Evolutionary conservation across 2,888 invertebrate species (phyloP).

Genomic region (Thymelicus sylvestris): DNA sequence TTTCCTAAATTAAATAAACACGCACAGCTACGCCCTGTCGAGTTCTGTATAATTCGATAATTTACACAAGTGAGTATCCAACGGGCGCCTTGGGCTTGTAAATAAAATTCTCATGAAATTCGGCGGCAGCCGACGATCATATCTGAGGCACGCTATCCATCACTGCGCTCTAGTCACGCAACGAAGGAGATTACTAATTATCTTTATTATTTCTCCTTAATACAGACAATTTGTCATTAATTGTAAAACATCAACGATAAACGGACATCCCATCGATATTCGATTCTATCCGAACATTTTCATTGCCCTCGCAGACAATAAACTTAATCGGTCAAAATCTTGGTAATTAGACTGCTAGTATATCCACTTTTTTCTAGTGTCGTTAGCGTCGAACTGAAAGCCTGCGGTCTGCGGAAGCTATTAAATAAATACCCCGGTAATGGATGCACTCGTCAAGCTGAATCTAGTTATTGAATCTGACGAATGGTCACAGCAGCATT

Average conservation of each 20-base stretch:
- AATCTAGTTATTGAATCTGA: conserved; percentile 76
- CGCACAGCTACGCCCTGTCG: conserved; percentile 68
- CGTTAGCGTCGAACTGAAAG: not conserved
- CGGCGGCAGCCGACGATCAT: conserved; percentile 73
- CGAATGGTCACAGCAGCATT: conserved; percentile 81
- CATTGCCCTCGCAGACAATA: not conserved
- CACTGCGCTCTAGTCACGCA: conserved; percentile 72
- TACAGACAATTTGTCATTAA: conserved; percentile 68
- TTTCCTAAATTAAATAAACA: conserved; percentile 78
- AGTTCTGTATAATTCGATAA: conserved; percentile 75
- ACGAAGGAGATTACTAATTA: conserved; percentile 65
- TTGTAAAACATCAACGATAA: conserved; percentile 56
- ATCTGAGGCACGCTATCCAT: conserved; percentile 78
- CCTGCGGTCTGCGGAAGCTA: conserved; percentile 15
- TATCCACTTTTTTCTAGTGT: not conserved
- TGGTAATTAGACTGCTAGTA: not conserved
- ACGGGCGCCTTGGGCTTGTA: conserved; percentile 66
- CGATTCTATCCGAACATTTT: conserved; percentile 25
- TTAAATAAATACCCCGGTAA: conserved; percentile 47
- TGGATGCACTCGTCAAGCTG: conserved; percentile 65
- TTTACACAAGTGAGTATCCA: conserved; percentile 66
- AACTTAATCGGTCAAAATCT: not conserved
- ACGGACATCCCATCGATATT: conserved; percentile 45
- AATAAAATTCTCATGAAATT: conserved; percentile 77
- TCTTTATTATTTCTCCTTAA: conserved; percentile 68